Percentiles rank a stretch among this genome's conserved stretches.
These are phyloP conservation scores for Andinoacara biseriatus DNA, from an alignment of 2,113 vertebrate genomes.

Conservation along the genomic window DNA sequence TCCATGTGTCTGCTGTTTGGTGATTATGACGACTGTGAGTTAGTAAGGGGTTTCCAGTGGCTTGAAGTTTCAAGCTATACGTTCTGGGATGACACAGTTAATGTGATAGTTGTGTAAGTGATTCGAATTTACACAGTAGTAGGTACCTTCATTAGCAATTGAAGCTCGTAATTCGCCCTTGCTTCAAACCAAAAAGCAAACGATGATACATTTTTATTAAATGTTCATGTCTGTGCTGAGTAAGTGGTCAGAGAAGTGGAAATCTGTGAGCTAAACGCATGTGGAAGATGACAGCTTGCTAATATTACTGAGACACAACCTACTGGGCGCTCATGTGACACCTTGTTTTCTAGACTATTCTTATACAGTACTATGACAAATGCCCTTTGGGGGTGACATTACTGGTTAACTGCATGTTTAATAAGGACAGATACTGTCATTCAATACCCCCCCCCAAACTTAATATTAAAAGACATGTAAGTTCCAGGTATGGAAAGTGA, in stretches of 20 bases:
- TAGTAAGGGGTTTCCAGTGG: neutral
- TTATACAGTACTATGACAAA: neutral
- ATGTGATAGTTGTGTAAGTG: neutral
- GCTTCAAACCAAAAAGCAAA: neutral
- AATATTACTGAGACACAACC: neutral
- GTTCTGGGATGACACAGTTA: neutral
- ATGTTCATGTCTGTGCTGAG: fast-evolving
- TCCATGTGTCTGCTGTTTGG: neutral
- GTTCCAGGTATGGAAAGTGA: neutral
- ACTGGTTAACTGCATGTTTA: neutral
- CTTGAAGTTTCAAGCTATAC: fast-evolving
- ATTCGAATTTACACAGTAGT: neutral
- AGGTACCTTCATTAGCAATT: neutral
- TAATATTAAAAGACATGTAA: neutral
- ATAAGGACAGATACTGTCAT: neutral
- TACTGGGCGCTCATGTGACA: constrained; percentile 26
- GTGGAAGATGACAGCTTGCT: neutral
- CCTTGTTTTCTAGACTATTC: constrained; percentile 32
- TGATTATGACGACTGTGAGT: neutral
- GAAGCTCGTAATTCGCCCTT: neutral
- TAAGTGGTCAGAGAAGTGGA: too few species aligned
- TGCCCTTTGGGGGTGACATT: neutral
- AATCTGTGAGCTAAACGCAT: fast-evolving
- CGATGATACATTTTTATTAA: neutral
- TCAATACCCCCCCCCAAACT: neutral